Evolutionary conservation across 2,797 vertebrate genomes (phyloP).

Genomic region (Meda fulgida): DNA sequence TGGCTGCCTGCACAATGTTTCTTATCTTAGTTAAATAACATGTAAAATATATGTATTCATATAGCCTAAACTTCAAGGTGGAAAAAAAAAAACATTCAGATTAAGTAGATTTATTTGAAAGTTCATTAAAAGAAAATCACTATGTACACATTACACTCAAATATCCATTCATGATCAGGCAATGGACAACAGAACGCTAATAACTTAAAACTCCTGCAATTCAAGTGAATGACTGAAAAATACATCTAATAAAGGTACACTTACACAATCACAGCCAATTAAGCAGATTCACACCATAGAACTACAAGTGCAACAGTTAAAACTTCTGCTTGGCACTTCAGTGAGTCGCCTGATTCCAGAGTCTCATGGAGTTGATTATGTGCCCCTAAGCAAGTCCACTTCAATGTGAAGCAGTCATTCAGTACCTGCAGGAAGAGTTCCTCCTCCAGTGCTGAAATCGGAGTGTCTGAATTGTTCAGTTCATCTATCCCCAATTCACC

Average conservation of each 20-base stretch:
- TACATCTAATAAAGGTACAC: conserved; percentile 61
- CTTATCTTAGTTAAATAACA: neutral
- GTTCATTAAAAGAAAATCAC: conserved; percentile 79
- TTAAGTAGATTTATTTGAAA: conserved; percentile 82
- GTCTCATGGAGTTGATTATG: conserved; percentile 75
- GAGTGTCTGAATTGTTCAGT: conserved; percentile 72
- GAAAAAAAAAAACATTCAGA: neutral
- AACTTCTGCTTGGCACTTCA: conserved; percentile 76
- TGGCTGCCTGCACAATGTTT: too few species aligned
- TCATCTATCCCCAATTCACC: conserved; percentile 67
- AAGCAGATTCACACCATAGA: conserved; percentile 68
- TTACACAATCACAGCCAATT: conserved; percentile 67
- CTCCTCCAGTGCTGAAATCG: conserved; percentile 65
- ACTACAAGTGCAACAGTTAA: conserved; percentile 65
- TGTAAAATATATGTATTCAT: neutral
- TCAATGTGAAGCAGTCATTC: conserved; percentile 85
- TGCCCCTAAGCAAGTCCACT: conserved; percentile 77
- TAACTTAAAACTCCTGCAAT: conserved; percentile 82
- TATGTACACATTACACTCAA: conserved; percentile 73
- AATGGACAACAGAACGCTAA: conserved; percentile 68
- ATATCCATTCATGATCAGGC: conserved; percentile 70
- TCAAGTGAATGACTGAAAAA: conserved; percentile 74
- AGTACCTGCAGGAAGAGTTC: conserved; percentile 63
- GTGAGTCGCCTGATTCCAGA: conserved; percentile 72
- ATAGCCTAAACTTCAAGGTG: neutral